These are phyloP conservation scores for Danionella dracula DNA, from an alignment of 2,797 vertebrate genomes.

Conservation along the genomic window DNA sequence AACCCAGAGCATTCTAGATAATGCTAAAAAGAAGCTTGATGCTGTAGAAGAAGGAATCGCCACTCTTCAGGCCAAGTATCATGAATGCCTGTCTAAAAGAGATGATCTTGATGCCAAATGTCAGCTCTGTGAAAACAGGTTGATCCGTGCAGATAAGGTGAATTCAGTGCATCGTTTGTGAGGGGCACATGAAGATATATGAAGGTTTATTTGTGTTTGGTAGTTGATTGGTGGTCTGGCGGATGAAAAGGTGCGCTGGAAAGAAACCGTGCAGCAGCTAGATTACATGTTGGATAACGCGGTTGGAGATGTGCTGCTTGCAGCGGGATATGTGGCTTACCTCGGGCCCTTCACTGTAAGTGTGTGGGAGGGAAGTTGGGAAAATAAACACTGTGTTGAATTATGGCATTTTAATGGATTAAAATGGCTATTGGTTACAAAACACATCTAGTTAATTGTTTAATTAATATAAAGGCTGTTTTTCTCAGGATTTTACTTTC, in stretches of 20 bases:
- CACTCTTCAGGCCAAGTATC: slow-evolving; percentile 75
- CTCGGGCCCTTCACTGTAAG: slow-evolving; percentile 90
- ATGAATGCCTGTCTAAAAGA: slow-evolving; percentile 75
- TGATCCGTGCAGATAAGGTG: slow-evolving; percentile 79
- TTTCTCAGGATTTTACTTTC: background rate
- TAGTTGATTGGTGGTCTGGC: slow-evolving; percentile 85
- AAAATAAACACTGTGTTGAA: slow-evolving; percentile 18
- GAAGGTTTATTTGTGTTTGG: slow-evolving; percentile 65
- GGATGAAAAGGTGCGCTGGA: slow-evolving; percentile 87
- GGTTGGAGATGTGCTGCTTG: slow-evolving; percentile 77
- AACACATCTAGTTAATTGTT: no score
- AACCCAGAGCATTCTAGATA: slow-evolving; percentile 75
- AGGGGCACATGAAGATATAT: slow-evolving; percentile 77
- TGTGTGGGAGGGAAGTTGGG: background rate
- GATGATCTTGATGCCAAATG: slow-evolving; percentile 82
- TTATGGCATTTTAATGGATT: slow-evolving; percentile 72
- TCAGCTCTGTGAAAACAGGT: slow-evolving; percentile 76
- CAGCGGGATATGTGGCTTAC: slow-evolving; percentile 85
- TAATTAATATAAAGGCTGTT: background rate
- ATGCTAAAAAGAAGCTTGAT: slow-evolving; percentile 70
- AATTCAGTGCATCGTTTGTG: slow-evolving; percentile 21
- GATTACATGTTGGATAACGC: slow-evolving; percentile 81
- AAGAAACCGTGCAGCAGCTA: slow-evolving; percentile 77
- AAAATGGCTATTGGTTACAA: no score
- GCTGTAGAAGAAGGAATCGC: slow-evolving; percentile 76